A percentile compares a stretch with the other conserved stretches of the same genome.
These are phyloP conservation scores for Schizotus pectinicornis DNA, from an alignment of 2,888 invertebrate genomes.

Conservation along the genomic window DNA sequence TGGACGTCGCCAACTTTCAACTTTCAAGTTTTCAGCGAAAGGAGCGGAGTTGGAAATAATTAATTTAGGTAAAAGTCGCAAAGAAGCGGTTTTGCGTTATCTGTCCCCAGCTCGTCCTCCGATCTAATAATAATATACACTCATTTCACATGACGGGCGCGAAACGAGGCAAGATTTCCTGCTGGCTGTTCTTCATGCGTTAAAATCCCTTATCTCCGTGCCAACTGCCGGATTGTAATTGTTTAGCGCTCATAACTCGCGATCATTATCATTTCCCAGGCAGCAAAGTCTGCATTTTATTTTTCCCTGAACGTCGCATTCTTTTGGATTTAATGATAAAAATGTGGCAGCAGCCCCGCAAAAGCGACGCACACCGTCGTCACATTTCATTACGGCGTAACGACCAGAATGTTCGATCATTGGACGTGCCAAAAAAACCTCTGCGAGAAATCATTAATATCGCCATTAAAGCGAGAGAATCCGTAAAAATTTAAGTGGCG, in stretches of 20 bases:
- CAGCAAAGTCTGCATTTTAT: slow-evolving; percentile 31
- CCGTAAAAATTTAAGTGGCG: slow-evolving; percentile 7
- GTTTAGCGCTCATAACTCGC: slow-evolving; percentile 33
- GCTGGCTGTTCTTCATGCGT: slow-evolving; percentile 11
- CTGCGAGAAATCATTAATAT: slow-evolving; percentile 12
- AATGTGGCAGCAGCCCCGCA: background rate
- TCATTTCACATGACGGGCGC: slow-evolving; percentile 14
- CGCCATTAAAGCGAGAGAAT: slow-evolving; percentile 7
- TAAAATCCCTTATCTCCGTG: slow-evolving; percentile 9
- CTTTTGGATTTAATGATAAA: slow-evolving; percentile 18
- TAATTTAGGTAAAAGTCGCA: too few species aligned
- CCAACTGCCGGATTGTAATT: slow-evolving; percentile 25
- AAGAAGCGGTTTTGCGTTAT: too few species aligned
- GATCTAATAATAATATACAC: slow-evolving; percentile 1
- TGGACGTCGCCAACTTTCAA: too few species aligned
- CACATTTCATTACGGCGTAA: too few species aligned
- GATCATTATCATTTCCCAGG: slow-evolving; percentile 34
- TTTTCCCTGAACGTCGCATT: slow-evolving; percentile 23
- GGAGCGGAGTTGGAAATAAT: too few species aligned
- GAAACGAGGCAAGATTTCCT: slow-evolving; percentile 23
- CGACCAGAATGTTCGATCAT: too few species aligned
- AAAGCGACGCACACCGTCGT: too few species aligned
- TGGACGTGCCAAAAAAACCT: slow-evolving; percentile 2
- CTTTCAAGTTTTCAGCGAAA: too few species aligned
- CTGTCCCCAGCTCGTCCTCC: too few species aligned